Evolutionary conservation across 2,113 vertebrate genomes (phyloP), one percentile per base, ranked within the genome.

Genomic region (Vimba vimba): DNA sequence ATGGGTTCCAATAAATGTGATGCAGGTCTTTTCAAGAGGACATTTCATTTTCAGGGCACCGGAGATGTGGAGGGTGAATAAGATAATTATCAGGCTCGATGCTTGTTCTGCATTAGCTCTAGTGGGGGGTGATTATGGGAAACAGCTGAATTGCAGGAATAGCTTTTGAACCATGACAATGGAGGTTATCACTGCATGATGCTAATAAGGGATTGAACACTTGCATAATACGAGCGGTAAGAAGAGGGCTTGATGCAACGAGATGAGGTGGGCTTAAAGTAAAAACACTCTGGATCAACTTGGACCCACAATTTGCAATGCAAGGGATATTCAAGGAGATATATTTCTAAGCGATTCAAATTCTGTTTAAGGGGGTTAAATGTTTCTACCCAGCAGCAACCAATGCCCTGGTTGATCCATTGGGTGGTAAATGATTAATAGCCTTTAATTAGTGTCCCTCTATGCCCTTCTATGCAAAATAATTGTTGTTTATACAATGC

Each of bases 81-180:
- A 94, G 93, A 94, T 94, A 90, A 94, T 94, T 92, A 94, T 94
- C 93, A 85, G 84, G 87, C 91, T 86, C 84, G 85, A 91, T 91
- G 90, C 88, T 81, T 92, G 91, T 91, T 91, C 87, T 89, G 85
- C 88, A 93, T 94, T 93, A 93, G 89, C 86, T 75, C 83, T 87
- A 71, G 82, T 78, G 80, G 57, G 88, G 85, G 92, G 87, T 93
- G 93, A 93, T 94, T 93, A 93, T 88, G 85, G 87, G 83, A 93
- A 91, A 87, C 78, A 86, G 89, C 90, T 91, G 92, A 93, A 92
- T 93, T 88, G 91, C 55, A 79, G 87, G 88, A 89, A 86, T 87
- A 89, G 90, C 91, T 92, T 94, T 84, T 89, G 91, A 93, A 89
- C 87, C 92, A 89, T 92, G 91, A 92, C 79, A 64, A 84, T 69